Evolutionary conservation across 2,113 vertebrate genomes (phyloP).

Genomic region (Pteruthius melanotis): DNA sequence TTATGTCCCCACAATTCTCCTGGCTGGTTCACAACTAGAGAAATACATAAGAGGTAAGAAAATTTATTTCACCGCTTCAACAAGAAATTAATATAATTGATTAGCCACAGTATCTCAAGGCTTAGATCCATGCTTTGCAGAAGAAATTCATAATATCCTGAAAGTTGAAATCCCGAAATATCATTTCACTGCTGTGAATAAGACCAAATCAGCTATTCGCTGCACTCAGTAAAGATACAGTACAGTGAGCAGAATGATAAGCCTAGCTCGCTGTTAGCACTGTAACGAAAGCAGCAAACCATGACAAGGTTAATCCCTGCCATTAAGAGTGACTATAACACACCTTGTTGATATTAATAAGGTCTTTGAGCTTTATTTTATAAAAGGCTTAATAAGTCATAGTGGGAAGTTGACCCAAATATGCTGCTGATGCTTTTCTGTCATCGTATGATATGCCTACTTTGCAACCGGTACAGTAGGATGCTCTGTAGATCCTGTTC

Average conservation of each 20-base stretch:
- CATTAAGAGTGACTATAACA: constrained; percentile 58
- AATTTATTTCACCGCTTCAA: constrained; percentile 48
- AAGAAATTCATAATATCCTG: constrained; percentile 55
- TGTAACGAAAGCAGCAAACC: constrained; percentile 54
- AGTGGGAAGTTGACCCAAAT: constrained; percentile 43
- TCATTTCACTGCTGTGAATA: constrained; percentile 57
- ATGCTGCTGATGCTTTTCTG: constrained; percentile 37
- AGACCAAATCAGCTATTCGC: constrained; percentile 58
- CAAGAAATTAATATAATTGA: constrained; percentile 64
- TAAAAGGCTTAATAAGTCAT: constrained; percentile 61
- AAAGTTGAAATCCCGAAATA: constrained; percentile 59
- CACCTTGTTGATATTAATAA: constrained; percentile 67
- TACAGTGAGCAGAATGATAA: constrained; percentile 38
- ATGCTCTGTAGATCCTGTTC: not conserved
- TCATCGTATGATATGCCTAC: not conserved
- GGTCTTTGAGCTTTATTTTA: constrained; percentile 55
- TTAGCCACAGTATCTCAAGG: constrained; percentile 58
- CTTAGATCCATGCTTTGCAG: constrained; percentile 52
- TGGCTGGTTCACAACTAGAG: not conserved
- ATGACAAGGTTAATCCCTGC: constrained; percentile 68
- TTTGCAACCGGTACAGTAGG: not conserved
- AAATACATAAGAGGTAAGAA: constrained; percentile 17
- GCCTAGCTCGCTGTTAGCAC: constrained; percentile 10
- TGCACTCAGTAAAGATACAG: constrained; percentile 45
- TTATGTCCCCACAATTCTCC: not conserved